phyloP scores from a whole-genome alignment of 2,888 invertebrate species.

The Diaprepes abbreviatus region DNA sequence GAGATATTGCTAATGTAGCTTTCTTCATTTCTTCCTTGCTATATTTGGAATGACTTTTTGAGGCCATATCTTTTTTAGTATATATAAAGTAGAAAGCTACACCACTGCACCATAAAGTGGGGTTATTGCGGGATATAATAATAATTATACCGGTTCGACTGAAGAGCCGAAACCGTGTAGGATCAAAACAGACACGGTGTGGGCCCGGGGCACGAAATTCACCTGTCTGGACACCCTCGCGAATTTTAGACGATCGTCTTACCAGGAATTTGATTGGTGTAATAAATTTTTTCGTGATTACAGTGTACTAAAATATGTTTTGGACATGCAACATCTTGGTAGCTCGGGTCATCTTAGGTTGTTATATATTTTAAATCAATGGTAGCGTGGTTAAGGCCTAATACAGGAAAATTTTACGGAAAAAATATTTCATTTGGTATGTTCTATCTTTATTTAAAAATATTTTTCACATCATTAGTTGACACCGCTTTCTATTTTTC shows the following conservation, averaged over 20 bases:
- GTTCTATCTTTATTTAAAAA: no score
- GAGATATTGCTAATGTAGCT: no score
- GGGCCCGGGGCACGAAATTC: constrained; percentile 34
- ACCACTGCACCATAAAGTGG: constrained; percentile 18
- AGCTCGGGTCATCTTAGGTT: constrained; percentile 6
- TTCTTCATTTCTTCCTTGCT: no score
- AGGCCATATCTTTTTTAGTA: no score
- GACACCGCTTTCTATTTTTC: no score
- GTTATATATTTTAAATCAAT: constrained; percentile 17
- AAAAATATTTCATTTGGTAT: no score
- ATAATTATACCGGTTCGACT: constrained; percentile 28
- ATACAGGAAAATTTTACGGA: no score
- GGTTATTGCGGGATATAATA: constrained; percentile 26
- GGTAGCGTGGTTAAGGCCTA: no score
- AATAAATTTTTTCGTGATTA: constrained; percentile 32
- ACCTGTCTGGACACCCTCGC: constrained; percentile 37
- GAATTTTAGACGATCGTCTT: constrained; percentile 26
- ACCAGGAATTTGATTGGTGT: constrained; percentile 32
- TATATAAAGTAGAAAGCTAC: no score
- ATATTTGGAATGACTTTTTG: no score
- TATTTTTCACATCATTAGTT: no score
- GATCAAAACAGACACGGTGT: constrained; percentile 30
- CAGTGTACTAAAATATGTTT: constrained; percentile 16
- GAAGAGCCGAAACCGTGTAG: constrained; percentile 14
- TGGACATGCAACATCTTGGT: constrained; percentile 23